Evolutionary conservation across 2,888 invertebrate genomes (phyloP).

Genomic region (Myopa tessellatipennis): DNA sequence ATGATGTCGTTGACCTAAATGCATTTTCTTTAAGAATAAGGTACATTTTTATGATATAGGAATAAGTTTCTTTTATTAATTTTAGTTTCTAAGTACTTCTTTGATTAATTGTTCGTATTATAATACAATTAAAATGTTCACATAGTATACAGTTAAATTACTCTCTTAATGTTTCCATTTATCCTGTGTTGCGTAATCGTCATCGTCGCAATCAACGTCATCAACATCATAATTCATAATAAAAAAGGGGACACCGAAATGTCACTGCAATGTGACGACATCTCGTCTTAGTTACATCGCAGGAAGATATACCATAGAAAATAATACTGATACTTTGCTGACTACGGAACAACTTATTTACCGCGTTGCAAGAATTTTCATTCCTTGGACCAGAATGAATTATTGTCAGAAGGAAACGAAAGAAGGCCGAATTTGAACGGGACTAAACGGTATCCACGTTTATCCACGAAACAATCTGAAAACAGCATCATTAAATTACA

Average conservation of each 20-base stretch:
- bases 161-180: background rate
- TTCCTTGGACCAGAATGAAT: constrained; percentile 15
- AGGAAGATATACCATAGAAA: background rate
- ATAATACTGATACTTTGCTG: background rate
- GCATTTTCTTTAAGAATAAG: background rate
- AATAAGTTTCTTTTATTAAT: too few relatives aligned
- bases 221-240: constrained; percentile 34
- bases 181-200: too few relatives aligned
- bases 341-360: constrained; percentile 7
- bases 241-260: constrained; percentile 33
- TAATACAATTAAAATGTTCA: too few relatives aligned
- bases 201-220: constrained; percentile 25
- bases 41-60: too few relatives aligned
- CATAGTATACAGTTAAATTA: too few relatives aligned
- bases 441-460: background rate
- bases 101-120: too few relatives aligned
- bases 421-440: background rate
- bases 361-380: constrained; percentile 23
- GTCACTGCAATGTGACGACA: constrained; percentile 52
- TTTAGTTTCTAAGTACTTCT: too few relatives aligned
- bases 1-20: background rate
- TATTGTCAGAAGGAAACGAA: constrained; percentile 4
- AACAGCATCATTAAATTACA: constrained; percentile 11
- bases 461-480: background rate
- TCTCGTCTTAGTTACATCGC: constrained; percentile 12